Conservation (phyloP, 2,797 vertebrate species). For the Myotis myotis region DNA sequence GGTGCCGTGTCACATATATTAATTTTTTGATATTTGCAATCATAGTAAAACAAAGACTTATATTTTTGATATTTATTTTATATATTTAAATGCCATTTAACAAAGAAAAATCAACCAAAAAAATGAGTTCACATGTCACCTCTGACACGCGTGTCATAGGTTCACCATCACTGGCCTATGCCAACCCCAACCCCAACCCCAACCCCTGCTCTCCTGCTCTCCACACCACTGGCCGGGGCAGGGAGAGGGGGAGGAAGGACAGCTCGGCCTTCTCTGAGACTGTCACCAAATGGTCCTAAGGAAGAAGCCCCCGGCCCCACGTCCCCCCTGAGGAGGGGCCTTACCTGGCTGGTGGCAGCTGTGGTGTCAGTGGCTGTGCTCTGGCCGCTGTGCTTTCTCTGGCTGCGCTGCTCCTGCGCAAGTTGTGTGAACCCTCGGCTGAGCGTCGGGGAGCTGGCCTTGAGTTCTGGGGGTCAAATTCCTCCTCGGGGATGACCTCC, state of each 20-base stretch:
- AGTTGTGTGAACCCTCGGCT: conserved; percentile 79
- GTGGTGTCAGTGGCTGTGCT: neutral
- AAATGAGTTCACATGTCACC: no score
- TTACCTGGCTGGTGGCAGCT: conserved; percentile 70
- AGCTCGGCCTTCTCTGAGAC: neutral
- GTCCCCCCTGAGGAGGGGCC: neutral
- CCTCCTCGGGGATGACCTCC: conserved; percentile 93
- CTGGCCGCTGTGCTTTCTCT: conserved; percentile 73
- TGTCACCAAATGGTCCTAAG: neutral
- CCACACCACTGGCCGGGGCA: neutral
- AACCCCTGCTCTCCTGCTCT: neutral
- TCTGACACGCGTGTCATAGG: no score
- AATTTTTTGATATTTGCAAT: no score
- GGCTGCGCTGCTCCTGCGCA: conserved; percentile 78
- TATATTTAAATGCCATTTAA: no score
- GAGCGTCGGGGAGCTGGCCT: conserved; percentile 83
- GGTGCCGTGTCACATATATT: no score
- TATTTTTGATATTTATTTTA: no score
- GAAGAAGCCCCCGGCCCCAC: neutral
- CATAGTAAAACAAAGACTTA: no score
- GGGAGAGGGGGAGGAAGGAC: neutral
- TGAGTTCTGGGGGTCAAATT: conserved; percentile 89
- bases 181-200: no score
- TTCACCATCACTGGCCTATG: neutral
- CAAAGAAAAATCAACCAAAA: no score